A percentile compares a stretch with the other conserved stretches of the same genome.
These are phyloP conservation scores for Lepilemur ruficaudatus DNA, from an alignment of 2,797 vertebrate genomes.

Conservation along the genomic window DNA sequence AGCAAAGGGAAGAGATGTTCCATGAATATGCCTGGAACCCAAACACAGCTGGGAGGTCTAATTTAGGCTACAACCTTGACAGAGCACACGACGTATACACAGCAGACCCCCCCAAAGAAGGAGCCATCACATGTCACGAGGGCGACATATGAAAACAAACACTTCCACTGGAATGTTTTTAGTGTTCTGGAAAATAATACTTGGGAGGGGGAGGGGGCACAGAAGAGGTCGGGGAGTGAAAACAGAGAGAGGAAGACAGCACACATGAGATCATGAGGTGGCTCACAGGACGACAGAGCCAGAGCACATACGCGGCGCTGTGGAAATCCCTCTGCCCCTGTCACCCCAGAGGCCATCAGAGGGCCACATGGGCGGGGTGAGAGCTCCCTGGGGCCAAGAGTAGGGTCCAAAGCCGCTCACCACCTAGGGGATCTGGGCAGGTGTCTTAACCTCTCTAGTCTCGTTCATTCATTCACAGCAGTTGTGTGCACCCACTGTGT, in stretches of 20 bases:
- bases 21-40: background rate
- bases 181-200: background rate
- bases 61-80: constrained; percentile 18
- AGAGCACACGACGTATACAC: background rate
- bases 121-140: background rate
- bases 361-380: rapidly evolving
- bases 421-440: too few species aligned
- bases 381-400: background rate
- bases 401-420: background rate
- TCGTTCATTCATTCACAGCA: background rate
- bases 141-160: background rate
- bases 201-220: rapidly evolving
- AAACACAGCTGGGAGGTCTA: constrained; percentile 59
- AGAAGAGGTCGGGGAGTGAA: rapidly evolving
- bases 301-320: rapidly evolving
- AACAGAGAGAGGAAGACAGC: rapidly evolving
- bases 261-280: background rate
- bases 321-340: background rate
- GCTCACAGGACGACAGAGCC: background rate
- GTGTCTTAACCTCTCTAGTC: background rate
- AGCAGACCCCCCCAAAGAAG: background rate
- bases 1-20: background rate
- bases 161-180: background rate
- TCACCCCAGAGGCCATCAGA: background rate
- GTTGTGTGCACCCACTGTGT: background rate